A percentile compares a stretch with the other conserved stretches of the same genome.
Conservation (phyloP, 2,888 invertebrate species). For the Barypeithes pellucidus region DNA sequence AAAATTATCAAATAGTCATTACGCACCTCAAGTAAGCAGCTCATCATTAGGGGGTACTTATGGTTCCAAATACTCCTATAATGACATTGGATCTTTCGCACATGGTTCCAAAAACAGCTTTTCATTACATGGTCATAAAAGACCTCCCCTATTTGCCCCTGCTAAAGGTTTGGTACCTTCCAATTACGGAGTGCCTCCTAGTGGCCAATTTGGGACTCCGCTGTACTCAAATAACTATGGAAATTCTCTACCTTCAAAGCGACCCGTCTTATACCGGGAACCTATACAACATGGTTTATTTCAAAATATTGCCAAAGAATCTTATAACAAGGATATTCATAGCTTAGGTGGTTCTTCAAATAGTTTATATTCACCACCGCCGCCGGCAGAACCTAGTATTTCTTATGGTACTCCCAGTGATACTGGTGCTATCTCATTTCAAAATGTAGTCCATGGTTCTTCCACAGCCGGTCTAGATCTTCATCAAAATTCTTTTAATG, state of each 20-base stretch:
- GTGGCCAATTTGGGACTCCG: slow-evolving; percentile 70
- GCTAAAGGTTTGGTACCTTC: slow-evolving; percentile 74
- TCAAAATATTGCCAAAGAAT: slow-evolving; percentile 77
- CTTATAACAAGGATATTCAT: slow-evolving; percentile 21
- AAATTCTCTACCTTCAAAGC: slow-evolving; percentile 70
- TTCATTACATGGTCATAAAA: slow-evolving; percentile 54
- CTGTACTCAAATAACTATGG: slow-evolving; percentile 61
- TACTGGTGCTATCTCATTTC: slow-evolving; percentile 72
- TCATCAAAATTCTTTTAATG: slow-evolving; percentile 51
- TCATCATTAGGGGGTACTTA: slow-evolving; percentile 68
- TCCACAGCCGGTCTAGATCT: slow-evolving; percentile 58
- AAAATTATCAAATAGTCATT: slow-evolving; percentile 61
- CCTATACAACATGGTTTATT: slow-evolving; percentile 82
- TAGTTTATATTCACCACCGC: slow-evolving; percentile 66
- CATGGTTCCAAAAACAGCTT: slow-evolving; percentile 42
- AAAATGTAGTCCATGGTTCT: slow-evolving; percentile 65
- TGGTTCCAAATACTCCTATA: slow-evolving; percentile 66
- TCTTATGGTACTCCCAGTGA: slow-evolving; percentile 73
- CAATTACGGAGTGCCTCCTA: slow-evolving; percentile 77
- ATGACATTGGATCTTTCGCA: slow-evolving; percentile 63
- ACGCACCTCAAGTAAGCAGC: slow-evolving; percentile 64
- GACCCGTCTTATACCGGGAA: slow-evolving; percentile 83
- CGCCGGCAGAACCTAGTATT: slow-evolving; percentile 69
- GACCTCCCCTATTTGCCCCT: slow-evolving; percentile 56
- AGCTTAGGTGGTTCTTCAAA: slow-evolving; percentile 18